phyloP scores from a whole-genome alignment of 1,140 invertebrate species.

The Ips nitidus region DNA sequence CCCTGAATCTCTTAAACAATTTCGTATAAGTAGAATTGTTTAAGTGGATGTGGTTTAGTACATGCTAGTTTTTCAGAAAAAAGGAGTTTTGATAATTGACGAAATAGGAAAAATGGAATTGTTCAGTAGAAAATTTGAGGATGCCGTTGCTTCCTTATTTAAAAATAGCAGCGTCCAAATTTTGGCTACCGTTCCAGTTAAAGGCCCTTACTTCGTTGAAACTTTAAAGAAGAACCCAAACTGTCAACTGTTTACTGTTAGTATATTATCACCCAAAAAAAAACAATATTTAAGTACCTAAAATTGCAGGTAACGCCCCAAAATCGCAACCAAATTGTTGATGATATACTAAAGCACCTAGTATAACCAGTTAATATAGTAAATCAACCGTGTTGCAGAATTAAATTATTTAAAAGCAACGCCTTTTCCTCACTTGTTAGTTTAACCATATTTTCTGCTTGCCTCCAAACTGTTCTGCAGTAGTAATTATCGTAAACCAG shows the following conservation, averaged over 20 bases:
- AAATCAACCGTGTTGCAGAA: too few relatives aligned
- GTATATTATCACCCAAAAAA: background rate
- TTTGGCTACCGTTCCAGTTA: slow-evolving; percentile 60
- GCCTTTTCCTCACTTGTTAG: background rate
- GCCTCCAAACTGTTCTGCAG: slow-evolving; percentile 36
- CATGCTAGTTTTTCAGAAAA: slow-evolving; percentile 36
- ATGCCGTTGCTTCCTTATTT: slow-evolving; percentile 51
- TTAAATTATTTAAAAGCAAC: too few relatives aligned
- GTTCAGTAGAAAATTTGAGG: slow-evolving; percentile 60
- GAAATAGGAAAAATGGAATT: slow-evolving; percentile 73
- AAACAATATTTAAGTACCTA: too few relatives aligned
- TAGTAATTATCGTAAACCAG: slow-evolving; percentile 30
- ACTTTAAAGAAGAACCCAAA: slow-evolving; percentile 26
- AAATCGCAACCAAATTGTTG: too few relatives aligned
- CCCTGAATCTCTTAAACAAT: slow-evolving; percentile 46
- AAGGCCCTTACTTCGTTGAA: slow-evolving; percentile 39
- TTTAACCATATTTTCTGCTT: slow-evolving; percentile 34
- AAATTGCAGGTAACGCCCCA: background rate
- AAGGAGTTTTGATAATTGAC: slow-evolving; percentile 59
- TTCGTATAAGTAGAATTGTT: slow-evolving; percentile 7
- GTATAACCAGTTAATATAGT: too few relatives aligned
- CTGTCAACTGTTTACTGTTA: slow-evolving; percentile 36
- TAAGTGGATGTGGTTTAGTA: slow-evolving; percentile 7
- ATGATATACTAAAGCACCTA: too few relatives aligned
- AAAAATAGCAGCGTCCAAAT: slow-evolving; percentile 46